A percentile compares a stretch with the other conserved stretches of the same genome.
Evolutionary conservation across 1,140 invertebrate species (phyloP).

Genomic region (Bombus balteatus): DNA sequence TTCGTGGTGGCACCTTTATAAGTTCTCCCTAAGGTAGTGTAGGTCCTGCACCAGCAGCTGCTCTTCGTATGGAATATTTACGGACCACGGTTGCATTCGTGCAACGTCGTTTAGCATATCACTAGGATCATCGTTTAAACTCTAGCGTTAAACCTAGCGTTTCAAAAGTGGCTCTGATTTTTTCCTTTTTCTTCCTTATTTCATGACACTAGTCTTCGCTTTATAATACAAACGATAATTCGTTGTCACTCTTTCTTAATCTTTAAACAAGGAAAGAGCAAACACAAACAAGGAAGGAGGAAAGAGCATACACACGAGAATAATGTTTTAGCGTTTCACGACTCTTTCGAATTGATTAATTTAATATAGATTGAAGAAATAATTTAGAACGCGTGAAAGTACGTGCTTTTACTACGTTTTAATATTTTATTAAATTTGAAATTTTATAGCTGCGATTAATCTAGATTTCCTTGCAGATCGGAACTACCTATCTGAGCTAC

Average conservation of each 20-base stretch:
- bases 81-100: neutral
- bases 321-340: no score
- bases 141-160: neutral
- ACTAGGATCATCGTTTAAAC: neutral
- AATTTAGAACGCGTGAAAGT: neutral
- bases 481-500: no score
- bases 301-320: no score
- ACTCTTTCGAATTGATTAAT: no score
- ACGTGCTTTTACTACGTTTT: neutral
- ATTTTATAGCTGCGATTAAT: no score
- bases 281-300: no score
- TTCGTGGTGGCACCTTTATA: constrained; percentile 5
- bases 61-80: constrained; percentile 12
- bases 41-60: neutral
- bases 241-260: no score
- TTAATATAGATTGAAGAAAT: neutral
- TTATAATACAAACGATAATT: no score
- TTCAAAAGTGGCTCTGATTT: neutral
- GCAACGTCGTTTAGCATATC: neutral
- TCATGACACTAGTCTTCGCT: no score
- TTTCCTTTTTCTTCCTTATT: neutral
- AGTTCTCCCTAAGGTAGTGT: neutral
- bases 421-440: no score
- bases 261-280: no score
- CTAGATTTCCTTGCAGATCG: no score